Percentiles rank a stretch among this genome's conserved stretches.
Evolutionary conservation across 2,797 vertebrate species (phyloP).

Genomic region (Petrocephalus schoutedeni): DNA sequence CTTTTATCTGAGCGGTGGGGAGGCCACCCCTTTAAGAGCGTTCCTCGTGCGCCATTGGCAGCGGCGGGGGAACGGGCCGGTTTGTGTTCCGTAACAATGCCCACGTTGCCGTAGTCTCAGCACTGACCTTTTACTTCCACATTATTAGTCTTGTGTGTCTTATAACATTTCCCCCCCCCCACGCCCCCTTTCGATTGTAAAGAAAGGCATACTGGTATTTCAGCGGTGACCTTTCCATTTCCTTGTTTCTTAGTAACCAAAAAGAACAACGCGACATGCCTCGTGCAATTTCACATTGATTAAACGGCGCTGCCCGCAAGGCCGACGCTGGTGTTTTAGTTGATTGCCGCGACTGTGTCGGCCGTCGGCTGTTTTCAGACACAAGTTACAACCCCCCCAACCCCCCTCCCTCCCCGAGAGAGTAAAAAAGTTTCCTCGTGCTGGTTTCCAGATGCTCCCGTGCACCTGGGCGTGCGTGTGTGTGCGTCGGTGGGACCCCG

Average conservation of each 20-base stretch:
- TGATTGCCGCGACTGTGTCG: constrained; percentile 60
- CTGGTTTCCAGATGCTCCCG: neutral
- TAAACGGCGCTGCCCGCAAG: constrained; percentile 48
- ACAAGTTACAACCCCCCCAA: constrained; percentile 34
- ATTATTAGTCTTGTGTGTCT: constrained; percentile 29
- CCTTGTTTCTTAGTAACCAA: constrained; percentile 48
- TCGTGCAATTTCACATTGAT: constrained; percentile 55
- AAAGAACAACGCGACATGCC: constrained; percentile 52
- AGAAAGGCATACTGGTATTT: constrained; percentile 40
- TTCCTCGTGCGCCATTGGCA: constrained; percentile 1
- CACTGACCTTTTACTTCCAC: constrained; percentile 25
- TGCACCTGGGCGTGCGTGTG: neutral
- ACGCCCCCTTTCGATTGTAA: constrained; percentile 45
- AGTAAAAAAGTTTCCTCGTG: neutral
- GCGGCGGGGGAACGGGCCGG: constrained; percentile 13
- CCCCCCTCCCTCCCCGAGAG: neutral
- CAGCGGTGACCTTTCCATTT: constrained; percentile 37
- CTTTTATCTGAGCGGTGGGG: constrained; percentile 40
- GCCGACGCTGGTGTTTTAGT: constrained; percentile 58
- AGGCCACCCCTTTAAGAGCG: neutral
- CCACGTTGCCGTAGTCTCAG: constrained; percentile 3
- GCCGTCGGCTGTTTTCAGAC: constrained; percentile 57
- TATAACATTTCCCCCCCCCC: constrained; percentile 28
- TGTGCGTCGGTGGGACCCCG: neutral
- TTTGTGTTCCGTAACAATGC: constrained; percentile 30